Evolutionary conservation across 2,888 invertebrate genomes (phyloP).

Genomic region (Cephus sareptanus): DNA sequence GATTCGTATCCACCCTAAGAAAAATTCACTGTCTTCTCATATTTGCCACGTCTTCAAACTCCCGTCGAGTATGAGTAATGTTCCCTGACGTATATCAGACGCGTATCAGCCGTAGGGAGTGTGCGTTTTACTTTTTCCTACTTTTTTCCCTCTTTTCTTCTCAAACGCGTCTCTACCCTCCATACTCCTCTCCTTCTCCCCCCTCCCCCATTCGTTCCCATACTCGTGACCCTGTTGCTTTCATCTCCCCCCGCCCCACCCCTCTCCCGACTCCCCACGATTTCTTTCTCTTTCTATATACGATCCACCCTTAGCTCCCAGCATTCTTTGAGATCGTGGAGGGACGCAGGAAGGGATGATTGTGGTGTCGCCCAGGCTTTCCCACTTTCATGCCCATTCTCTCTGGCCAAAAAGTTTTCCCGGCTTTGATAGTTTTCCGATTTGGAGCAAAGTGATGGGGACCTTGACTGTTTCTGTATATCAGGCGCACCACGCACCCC

Average conservation of each 20-base stretch:
- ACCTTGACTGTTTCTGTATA: constrained; percentile 31
- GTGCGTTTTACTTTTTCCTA: constrained; percentile 8
- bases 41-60: constrained; percentile 10
- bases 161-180: not conserved
- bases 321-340: no score
- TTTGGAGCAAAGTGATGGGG: constrained; percentile 15
- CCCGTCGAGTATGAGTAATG: constrained; percentile 18
- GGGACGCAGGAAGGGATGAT: no score
- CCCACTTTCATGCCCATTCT: constrained; percentile 4
- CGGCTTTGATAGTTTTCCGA: constrained; percentile 29
- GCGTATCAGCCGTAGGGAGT: constrained; percentile 17
- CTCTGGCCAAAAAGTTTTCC: constrained; percentile 29
- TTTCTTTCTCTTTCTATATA: constrained; percentile 8
- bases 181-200: no score
- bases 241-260: not conserved
- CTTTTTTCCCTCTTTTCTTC: constrained; percentile 1
- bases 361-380: no score
- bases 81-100: constrained; percentile 21
- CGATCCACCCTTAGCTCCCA: no score
- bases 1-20: not conserved
- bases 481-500: constrained; percentile 28
- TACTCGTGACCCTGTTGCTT: no score
- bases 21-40: constrained; percentile 17
- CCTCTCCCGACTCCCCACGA: not conserved
- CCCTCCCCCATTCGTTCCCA: no score